phyloP scores from a whole-genome alignment of 2,113 vertebrate species.

The Sigmodon hispidus region DNA sequence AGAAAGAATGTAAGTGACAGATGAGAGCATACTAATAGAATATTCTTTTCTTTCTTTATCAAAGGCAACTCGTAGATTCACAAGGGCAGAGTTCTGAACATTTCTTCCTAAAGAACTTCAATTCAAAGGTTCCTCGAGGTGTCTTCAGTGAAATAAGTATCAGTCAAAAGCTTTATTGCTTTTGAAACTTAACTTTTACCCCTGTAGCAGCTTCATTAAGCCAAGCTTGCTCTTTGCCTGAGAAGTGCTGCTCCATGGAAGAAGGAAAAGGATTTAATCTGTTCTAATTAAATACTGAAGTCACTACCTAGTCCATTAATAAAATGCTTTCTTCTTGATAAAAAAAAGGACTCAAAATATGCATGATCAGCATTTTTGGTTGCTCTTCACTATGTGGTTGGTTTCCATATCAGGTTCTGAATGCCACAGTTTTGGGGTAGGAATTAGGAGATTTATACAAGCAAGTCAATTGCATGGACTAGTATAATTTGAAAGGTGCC shows the following conservation, averaged over 20 bases:
- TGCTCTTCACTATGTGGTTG: neutral
- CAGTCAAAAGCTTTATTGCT: conserved; percentile 61
- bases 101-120: conserved; percentile 62
- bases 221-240: conserved; percentile 42
- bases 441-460: neutral
- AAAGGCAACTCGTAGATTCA: conserved; percentile 72
- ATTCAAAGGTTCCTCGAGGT: conserved; percentile 62
- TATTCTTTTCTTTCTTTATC: conserved; percentile 75
- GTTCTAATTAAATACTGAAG: conserved; percentile 53
- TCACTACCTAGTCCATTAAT: conserved; percentile 27
- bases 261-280: conserved; percentile 37
- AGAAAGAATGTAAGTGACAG: conserved; percentile 59
- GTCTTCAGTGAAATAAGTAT: conserved; percentile 40
- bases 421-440: neutral
- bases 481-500: neutral
- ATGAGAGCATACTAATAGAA: conserved; percentile 55
- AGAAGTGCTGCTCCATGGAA: neutral
- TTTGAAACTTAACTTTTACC: conserved; percentile 67
- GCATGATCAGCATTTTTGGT: neutral
- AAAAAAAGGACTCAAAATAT: conserved; percentile 38
- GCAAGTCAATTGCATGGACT: neutral
- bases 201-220: conserved; percentile 54
- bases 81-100: conserved; percentile 67
- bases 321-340: conserved; percentile 25
- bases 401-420: neutral